Evolutionary conservation across 2,888 invertebrate genomes (phyloP), one percentile per base, ranked within the genome.

Genomic region (Chrysolina haemoptera): DNA sequence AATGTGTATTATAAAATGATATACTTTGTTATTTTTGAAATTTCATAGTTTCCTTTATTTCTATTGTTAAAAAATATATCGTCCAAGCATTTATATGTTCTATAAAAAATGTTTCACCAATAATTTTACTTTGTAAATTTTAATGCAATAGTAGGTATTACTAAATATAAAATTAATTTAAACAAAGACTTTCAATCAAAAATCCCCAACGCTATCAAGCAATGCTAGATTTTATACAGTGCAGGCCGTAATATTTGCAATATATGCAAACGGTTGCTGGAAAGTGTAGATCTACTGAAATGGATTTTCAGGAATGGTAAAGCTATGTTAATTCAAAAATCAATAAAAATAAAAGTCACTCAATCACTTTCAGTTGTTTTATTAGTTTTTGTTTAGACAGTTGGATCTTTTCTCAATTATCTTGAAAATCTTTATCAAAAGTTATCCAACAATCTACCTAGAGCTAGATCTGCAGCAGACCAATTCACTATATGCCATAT

Each of bases 1-100:
- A 88, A 89, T 89, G 88, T 89, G 89, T 89, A 89, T 89, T 89
- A 89, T 89, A 88, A 87, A 68, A 75, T 75, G 65, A 73, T 75
- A 77, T 79, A 77, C 75, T 80, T 75, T 76, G 78, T 79, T 81
- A 79, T 79, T 79, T 79, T 78, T 77, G 20, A 79, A 79, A 76
- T 73, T 73, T 79, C 70, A 74, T 70, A 62, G 67, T 69, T 78
- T 71, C 62, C 69, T 74, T 78, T 72, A 74, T 75, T 65, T 71
- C 48, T 63, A 73, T 62, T 68, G 62, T 73, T 68, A 48, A 69
- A 76, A 74, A 53, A 75, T 72, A 76, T 79, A 76, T 78, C 78
- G 78, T 78, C 78, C 80, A 79, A 74, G 76, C 72, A 74, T 78
- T 79, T 78, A 79, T 79, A 79, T 71, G 70, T 80, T 75, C 74